Evolutionary conservation across 2,888 invertebrate genomes (phyloP), one percentile per base, ranked within the genome.

Genomic region (Heteromyza rotundicornis): DNA sequence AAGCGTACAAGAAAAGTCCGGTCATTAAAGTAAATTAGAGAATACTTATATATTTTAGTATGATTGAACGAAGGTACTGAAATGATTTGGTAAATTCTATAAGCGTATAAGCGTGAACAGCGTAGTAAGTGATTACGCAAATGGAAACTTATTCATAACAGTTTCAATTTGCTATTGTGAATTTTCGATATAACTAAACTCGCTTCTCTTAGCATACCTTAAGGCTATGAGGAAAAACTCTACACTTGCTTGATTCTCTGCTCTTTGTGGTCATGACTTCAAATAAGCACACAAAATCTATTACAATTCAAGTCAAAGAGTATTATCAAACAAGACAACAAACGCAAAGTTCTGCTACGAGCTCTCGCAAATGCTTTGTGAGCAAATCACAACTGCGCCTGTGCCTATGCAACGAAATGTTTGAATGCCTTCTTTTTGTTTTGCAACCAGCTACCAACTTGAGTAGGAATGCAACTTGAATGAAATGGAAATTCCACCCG

Each of bases 391-490:
- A 40, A 27, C 12, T 40, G 40, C 40, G 40, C 74, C 74, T 70
- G 74, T 66, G 75, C 75, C 71, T 74, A 74, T 74, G 74, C 74
- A 74, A 76, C 74, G 54, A 3, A 40, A 32, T 32, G 40, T 40
- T 40, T 40, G 16, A 10, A n/a, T 10, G 40, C 40, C 10, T n/a
- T 3, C 14, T 40, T 40, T 10, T 5, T 27, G 27, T 27, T 5
- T 71, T 69, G 63, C 24, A 3, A 40, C 53, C 75, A 65, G 55
- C 36, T 60, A 56, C 17, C 51, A 62, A 35, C 27, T n/a, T n/a
- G n/a, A n/a, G n/a, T n/a, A n/a, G n/a, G 57, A n/a, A 14, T 10
- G n/a, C 56, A 24, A 23, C 7, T 8, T 50, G 27, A 35, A 53
- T 54, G 60, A 56, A 56, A 19, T 40, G 17, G 24, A 44, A 14